These are phyloP conservation scores for Ips typographus DNA, from an alignment of 1,140 invertebrate species.

Conservation along the genomic window DNA sequence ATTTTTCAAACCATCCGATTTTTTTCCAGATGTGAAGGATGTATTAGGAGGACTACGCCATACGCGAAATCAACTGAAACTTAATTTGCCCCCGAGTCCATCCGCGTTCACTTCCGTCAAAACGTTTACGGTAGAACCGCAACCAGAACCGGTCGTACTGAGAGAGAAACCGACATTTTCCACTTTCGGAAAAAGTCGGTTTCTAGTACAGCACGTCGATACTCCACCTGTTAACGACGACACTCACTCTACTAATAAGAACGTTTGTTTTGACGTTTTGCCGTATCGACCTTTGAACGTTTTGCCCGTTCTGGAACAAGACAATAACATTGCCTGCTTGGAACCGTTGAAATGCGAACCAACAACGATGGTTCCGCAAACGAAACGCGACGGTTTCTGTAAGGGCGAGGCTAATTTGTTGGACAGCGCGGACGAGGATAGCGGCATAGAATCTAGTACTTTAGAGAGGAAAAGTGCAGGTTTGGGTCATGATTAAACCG, in stretches of 20 bases:
- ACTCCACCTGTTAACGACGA: slow-evolving; percentile 43
- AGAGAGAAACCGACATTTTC: slow-evolving; percentile 50
- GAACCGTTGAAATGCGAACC: slow-evolving; percentile 26
- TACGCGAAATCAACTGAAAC: slow-evolving; percentile 69
- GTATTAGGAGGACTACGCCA: slow-evolving; percentile 69
- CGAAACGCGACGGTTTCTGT: slow-evolving; percentile 49
- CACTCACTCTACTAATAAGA: slow-evolving; percentile 30
- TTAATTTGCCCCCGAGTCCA: slow-evolving; percentile 65
- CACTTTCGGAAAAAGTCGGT: slow-evolving; percentile 51
- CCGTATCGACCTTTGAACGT: slow-evolving; percentile 47
- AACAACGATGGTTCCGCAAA: not conserved
- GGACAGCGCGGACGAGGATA: slow-evolving; percentile 62
- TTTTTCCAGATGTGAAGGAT: slow-evolving; percentile 27
- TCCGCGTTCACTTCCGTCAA: slow-evolving; percentile 47
- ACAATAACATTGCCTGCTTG: slow-evolving; percentile 22
- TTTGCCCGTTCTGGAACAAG: slow-evolving; percentile 6
- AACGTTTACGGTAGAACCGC: slow-evolving; percentile 43
- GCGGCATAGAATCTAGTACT: slow-evolving; percentile 61
- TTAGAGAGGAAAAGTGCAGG: slow-evolving; percentile 54
- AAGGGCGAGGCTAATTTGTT: slow-evolving; percentile 60
- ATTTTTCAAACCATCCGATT: too few relatives aligned
- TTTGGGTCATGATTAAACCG: too few relatives aligned
- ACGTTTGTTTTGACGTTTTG: slow-evolving; percentile 51
- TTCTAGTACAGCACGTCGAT: slow-evolving; percentile 51
- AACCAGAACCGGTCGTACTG: slow-evolving; percentile 40